These are phyloP conservation scores for Zaprionus tsacasi DNA, from an alignment of 1,140 invertebrate species.

Conservation along the genomic window DNA sequence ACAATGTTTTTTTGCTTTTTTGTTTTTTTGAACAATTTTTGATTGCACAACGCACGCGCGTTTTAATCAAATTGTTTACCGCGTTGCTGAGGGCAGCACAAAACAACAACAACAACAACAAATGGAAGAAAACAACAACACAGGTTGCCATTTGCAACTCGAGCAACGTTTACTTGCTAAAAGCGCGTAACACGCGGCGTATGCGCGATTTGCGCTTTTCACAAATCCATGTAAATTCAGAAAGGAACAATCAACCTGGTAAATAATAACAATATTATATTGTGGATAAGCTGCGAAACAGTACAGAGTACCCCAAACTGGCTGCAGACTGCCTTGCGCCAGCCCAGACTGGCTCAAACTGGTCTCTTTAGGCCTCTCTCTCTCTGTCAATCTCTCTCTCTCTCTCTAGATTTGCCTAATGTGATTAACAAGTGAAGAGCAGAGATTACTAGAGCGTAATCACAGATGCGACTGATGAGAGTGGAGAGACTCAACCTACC, in stretches of 20 bases:
- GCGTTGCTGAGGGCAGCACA: slow-evolving; percentile 37
- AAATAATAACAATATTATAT: slow-evolving; percentile 52
- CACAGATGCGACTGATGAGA: neutral
- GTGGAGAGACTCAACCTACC: no score
- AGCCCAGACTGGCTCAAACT: slow-evolving; percentile 58
- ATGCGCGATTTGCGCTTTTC: slow-evolving; percentile 70
- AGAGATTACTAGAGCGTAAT: neutral
- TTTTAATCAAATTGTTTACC: slow-evolving; percentile 70
- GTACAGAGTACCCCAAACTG: slow-evolving; percentile 8
- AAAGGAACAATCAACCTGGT: slow-evolving; percentile 15
- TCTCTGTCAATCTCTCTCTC: neutral
- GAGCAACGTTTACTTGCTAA: slow-evolving; percentile 51
- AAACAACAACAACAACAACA: slow-evolving; percentile 53
- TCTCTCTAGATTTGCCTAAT: neutral
- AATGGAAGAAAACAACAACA: slow-evolving; percentile 27
- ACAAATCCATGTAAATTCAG: slow-evolving; percentile 63
- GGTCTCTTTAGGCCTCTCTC: slow-evolving; percentile 9
- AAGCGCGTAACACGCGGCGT: slow-evolving; percentile 65
- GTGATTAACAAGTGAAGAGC: neutral
- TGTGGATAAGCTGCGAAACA: slow-evolving; percentile 56
- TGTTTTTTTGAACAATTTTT: slow-evolving; percentile 31
- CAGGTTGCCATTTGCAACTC: neutral
- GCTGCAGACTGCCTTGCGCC: slow-evolving; percentile 59
- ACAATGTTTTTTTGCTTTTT: neutral
- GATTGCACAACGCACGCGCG: slow-evolving; percentile 61